A percentile compares a stretch with the other conserved stretches of the same genome.
phyloP scores from a whole-genome alignment of 1,140 invertebrate species.

The Hyles vespertilio region DNA sequence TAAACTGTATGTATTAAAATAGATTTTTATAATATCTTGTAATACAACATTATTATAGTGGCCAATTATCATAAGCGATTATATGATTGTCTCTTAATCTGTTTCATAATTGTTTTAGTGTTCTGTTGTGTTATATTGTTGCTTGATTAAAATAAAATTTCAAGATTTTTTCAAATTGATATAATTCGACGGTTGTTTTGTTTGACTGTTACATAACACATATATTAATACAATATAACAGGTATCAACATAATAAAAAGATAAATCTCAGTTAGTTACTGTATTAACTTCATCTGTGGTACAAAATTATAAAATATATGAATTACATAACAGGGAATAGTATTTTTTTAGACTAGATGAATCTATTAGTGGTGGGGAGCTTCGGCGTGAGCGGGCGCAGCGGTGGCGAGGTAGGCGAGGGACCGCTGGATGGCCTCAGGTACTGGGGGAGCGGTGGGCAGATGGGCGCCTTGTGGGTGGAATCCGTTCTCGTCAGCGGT shows the following conservation, averaged over 20 bases:
- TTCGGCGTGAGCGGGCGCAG: constrained; percentile 45
- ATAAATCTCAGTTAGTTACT: not conserved
- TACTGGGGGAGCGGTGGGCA: constrained; percentile 81
- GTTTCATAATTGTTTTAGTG: no score
- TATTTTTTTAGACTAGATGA: constrained; percentile 26
- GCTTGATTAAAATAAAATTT: no score
- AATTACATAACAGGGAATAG: constrained; percentile 30
- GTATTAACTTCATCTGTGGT: constrained; percentile 13
- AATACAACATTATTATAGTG: no score
- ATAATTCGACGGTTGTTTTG: no score
- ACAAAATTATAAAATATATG: constrained; percentile 30
- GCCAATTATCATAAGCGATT: no score
- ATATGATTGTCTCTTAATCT: no score
- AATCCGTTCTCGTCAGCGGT: constrained; percentile 86
- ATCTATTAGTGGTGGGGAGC: constrained; percentile 17
- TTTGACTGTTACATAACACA: not conserved
- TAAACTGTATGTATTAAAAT: no score
- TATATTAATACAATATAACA: not conserved
- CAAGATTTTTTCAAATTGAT: no score
- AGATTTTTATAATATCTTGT: no score
- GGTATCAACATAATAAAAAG: constrained; percentile 1
- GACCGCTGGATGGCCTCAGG: constrained; percentile 67
- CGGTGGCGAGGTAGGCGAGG: constrained; percentile 73
- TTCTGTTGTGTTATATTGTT: no score
- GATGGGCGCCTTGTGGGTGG: constrained; percentile 78